Base-by-base conservation (phyloP, 1,140 invertebrate genomes). In the Rhynchophorus ferrugineus region DNA sequence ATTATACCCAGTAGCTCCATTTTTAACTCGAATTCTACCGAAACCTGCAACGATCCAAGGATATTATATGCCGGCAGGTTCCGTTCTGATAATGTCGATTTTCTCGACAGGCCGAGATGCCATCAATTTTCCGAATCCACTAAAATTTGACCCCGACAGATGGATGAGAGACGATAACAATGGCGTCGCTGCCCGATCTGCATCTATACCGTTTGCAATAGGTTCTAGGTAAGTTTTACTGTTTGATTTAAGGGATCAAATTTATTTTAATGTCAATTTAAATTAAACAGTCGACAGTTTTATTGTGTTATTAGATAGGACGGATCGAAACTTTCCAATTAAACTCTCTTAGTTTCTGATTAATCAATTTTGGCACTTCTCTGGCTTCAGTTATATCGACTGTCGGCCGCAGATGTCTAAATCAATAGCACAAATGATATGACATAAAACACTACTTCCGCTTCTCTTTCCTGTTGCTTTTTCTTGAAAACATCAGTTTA, bases 1-100 rank as follows among this genome's bases (percentile, higher is more conserved):
- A 49, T 65, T 94, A 6, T 91, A 91, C 73, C 91, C 91, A 1
- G 83, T 88, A 8, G 89, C 89, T 1, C 82, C 89, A 35, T 93
- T 94, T 67, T 70, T 93, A 18, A 85, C 87, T 17, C 75, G 91
- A 68, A 79, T 83, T 58, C 58, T 90, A 38, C 73, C 81, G 0
- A 71, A 81, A 52, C 78, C 87, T 55, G 69, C 73, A 2, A 58
- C 69, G 5, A 68, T 92, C 14, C 78, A 71, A 39, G 75, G 76
- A 3, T 89, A 87, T 69, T 63, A 67, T 16, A 73, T 92, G 24
- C 72, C 79, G 7, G 76, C 79, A 63, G 78, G 79, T 62, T 84
- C 84, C 49, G 67, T 89, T 49, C 70, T 92, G 5, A 67, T 91
- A 3, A 74, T 91, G 59, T 93, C 89, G 2, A 71, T 91, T 18